Evolutionary conservation across 1,140 invertebrate species (phyloP).

Genomic region (Diprion similis): DNA sequence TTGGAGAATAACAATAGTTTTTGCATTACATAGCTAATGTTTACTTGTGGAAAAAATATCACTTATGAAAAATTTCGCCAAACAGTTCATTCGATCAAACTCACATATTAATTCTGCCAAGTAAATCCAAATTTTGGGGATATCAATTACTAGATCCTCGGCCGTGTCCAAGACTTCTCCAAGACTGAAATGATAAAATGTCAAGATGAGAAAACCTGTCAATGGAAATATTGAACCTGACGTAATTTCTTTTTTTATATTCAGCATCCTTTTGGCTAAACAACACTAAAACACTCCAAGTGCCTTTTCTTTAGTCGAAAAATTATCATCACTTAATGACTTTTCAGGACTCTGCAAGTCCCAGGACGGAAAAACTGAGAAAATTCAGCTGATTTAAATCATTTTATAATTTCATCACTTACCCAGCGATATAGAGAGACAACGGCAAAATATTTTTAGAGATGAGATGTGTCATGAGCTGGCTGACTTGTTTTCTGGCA

Average conservation of each 20-base stretch:
- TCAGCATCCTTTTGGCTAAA: conserved; percentile 50
- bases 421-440: conserved; percentile 40
- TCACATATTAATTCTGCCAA: conserved; percentile 71
- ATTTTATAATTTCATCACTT: conserved; percentile 21
- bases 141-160: conserved; percentile 75
- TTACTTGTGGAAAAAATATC: background rate
- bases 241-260: conserved; percentile 11
- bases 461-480: conserved; percentile 35
- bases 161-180: conserved; percentile 64
- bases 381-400: background rate
- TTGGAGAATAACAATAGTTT: background rate
- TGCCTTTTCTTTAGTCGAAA: conserved; percentile 36
- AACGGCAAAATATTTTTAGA: conserved; percentile 32
- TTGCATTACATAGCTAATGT: conserved; percentile 6
- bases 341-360: background rate
- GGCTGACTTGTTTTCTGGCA: conserved; percentile 29
- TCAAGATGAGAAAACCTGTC: conserved; percentile 13
- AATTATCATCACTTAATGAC: conserved; percentile 28
- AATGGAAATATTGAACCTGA: conserved; percentile 2
- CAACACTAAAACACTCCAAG: conserved; percentile 30
- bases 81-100: conserved; percentile 30
- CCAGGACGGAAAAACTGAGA: background rate
- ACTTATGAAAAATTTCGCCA: conserved; percentile 9
- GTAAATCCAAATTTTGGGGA: conserved; percentile 78
- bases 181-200: conserved; percentile 50